Evolutionary conservation across 2,797 vertebrate genomes (phyloP).

Genomic region (Cryptoprocta ferox): DNA sequence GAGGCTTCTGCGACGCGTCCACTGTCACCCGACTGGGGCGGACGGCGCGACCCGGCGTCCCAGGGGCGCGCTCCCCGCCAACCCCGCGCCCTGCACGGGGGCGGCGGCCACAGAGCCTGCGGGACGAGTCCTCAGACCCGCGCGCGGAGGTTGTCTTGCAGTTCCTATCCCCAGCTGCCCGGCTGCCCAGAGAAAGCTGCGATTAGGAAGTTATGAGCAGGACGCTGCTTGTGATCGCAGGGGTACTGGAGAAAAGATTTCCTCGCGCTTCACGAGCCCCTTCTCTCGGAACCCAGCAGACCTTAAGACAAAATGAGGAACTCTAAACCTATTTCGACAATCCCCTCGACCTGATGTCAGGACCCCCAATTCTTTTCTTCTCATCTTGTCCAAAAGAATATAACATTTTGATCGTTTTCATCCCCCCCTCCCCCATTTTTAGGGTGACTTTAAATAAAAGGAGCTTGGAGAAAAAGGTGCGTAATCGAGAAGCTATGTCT

Average conservation of each 20-base stretch:
- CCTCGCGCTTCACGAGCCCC: background rate
- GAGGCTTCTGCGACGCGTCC: background rate
- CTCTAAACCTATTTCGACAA: background rate
- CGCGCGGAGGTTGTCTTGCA: background rate
- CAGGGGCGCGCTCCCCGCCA: background rate
- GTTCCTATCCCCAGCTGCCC: background rate
- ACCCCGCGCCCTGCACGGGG: background rate
- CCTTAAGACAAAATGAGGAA: background rate
- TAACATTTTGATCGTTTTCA: background rate
- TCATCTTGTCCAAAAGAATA: background rate
- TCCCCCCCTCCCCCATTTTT: fast-evolving
- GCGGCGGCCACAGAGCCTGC: background rate
- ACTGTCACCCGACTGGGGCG: background rate
- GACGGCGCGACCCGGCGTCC: background rate
- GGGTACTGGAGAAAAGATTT: background rate
- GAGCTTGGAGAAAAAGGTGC: background rate
- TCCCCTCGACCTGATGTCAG: background rate
- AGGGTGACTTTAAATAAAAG: background rate
- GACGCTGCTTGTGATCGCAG: background rate
- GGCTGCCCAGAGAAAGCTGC: background rate
- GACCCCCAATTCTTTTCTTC: background rate
- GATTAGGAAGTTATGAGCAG: background rate
- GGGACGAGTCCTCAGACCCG: background rate
- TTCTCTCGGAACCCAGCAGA: background rate
- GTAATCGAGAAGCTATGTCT: background rate